phyloP scores from a whole-genome alignment of 2,113 vertebrate species.

The Ceyx cyanopectus region DNA sequence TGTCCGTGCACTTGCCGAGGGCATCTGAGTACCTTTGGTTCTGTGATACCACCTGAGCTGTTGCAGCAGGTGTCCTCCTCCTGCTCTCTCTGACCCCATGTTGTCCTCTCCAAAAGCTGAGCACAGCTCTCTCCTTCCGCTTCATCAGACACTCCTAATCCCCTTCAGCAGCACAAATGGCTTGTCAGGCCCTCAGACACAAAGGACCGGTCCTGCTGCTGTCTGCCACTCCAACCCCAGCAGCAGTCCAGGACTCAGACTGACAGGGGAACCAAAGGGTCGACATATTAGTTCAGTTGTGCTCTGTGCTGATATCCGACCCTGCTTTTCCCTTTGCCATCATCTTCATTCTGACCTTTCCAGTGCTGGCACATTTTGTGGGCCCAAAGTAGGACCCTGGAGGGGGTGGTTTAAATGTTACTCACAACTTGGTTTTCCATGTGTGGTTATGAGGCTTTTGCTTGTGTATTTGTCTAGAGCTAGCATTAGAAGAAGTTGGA shows the following conservation, averaged over 20 bases:
- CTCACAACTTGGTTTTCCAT: background rate
- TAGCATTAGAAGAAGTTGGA: conserved; percentile 4
- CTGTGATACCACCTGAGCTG: background rate
- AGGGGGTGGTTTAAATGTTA: conserved; percentile 9
- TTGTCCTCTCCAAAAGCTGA: conserved; percentile 27
- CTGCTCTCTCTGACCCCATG: background rate
- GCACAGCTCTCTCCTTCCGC: background rate
- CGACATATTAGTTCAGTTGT: background rate
- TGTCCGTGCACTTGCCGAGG: background rate
- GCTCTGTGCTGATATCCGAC: background rate
- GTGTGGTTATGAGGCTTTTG: background rate
- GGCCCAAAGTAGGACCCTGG: conserved; percentile 7
- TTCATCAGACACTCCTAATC: background rate
- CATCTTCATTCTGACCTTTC: conserved; percentile 55
- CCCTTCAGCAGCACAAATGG: background rate
- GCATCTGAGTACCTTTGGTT: background rate
- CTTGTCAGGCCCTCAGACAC: background rate
- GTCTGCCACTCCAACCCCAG: background rate
- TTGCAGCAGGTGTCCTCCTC: conserved; percentile 2
- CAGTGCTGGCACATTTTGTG: background rate
- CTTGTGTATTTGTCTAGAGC: conserved; percentile 11
- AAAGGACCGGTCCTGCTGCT: background rate
- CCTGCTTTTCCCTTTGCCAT: background rate
- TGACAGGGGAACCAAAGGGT: conserved; percentile 3
- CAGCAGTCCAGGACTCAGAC: background rate